Evolutionary conservation across 2,888 invertebrate species (phyloP).

Genomic region (Zaprionus lineosus): DNA sequence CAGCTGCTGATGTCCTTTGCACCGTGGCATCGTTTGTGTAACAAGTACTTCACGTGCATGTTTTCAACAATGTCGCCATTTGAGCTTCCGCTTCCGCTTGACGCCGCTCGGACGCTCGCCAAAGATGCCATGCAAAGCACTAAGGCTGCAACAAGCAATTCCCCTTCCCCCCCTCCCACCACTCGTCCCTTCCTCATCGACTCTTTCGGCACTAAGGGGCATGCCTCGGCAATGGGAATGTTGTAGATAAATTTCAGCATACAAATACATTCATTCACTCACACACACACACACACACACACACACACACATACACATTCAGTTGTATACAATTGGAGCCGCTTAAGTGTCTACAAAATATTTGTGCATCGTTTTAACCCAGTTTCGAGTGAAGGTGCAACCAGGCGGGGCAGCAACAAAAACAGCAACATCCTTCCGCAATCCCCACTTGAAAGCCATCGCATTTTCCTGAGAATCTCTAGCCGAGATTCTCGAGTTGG

Average conservation of each 20-base stretch:
- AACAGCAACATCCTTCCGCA: conserved; percentile 5
- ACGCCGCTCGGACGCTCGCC: conserved; percentile 49
- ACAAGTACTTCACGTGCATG: conserved; percentile 77
- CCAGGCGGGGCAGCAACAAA: conserved; percentile 23
- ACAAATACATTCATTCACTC: conserved; percentile 4
- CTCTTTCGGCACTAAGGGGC: conserved; percentile 6
- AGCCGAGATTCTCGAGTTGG: conserved; percentile 24
- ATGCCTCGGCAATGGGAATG: conserved; percentile 28
- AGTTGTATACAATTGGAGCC: conserved; percentile 55
- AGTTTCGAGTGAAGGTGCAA: conserved; percentile 37
- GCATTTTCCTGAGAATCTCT: conserved; percentile 23
- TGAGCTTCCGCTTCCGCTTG: conserved; percentile 55
- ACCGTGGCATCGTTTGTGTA: conserved; percentile 47
- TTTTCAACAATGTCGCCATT: conserved; percentile 73
- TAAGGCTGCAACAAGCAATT: conserved; percentile 38
- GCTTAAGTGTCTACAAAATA: conserved; percentile 56
- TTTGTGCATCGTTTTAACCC: conserved; percentile 63
- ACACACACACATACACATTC: background rate
- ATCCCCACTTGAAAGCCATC: background rate
- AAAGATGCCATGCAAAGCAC: conserved; percentile 46
- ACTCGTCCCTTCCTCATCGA: too few species aligned
- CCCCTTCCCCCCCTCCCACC: too few species aligned
- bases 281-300: conserved; percentile 4
- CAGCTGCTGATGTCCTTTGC: conserved; percentile 25
- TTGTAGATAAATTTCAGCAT: conserved; percentile 55